These are phyloP conservation scores for Smithornis capensis DNA, from an alignment of 2,113 vertebrate species.

Conservation along the genomic window DNA sequence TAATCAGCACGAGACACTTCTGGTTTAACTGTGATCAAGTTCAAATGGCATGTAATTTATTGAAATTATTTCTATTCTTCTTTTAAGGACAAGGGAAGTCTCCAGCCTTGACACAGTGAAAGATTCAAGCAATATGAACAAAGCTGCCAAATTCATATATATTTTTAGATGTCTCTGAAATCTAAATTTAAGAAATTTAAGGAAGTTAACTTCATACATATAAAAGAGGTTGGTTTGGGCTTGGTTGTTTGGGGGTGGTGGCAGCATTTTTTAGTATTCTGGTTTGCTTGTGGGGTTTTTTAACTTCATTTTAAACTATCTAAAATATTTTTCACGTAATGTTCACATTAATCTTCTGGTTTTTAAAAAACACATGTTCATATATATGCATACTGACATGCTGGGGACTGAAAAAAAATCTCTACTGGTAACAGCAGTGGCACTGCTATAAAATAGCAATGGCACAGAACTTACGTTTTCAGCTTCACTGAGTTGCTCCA, in stretches of 20 bases:
- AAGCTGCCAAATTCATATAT: neutral
- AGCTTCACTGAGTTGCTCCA: neutral
- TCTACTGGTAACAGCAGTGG: neutral
- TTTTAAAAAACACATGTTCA: neutral
- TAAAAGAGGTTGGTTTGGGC: neutral
- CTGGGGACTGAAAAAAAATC: neutral
- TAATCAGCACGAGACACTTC: neutral
- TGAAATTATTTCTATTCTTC: neutral
- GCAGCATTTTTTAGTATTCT: neutral
- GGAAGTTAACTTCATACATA: neutral
- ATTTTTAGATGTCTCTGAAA: neutral
- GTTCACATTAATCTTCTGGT: neutral
- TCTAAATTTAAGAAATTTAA: no score
- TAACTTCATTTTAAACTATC: neutral
- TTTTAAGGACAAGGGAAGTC: neutral
- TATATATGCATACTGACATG: neutral
- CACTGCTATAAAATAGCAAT: neutral
- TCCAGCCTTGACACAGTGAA: neutral
- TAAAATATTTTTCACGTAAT: neutral
- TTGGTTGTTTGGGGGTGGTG: neutral
- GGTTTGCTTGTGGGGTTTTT: neutral
- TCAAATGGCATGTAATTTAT: neutral
- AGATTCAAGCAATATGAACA: neutral
- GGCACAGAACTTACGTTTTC: constrained; percentile 49
- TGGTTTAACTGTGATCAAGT: neutral